phyloP scores from a whole-genome alignment of 2,113 vertebrate genomes.

The Aldabrachelys gigantea region DNA sequence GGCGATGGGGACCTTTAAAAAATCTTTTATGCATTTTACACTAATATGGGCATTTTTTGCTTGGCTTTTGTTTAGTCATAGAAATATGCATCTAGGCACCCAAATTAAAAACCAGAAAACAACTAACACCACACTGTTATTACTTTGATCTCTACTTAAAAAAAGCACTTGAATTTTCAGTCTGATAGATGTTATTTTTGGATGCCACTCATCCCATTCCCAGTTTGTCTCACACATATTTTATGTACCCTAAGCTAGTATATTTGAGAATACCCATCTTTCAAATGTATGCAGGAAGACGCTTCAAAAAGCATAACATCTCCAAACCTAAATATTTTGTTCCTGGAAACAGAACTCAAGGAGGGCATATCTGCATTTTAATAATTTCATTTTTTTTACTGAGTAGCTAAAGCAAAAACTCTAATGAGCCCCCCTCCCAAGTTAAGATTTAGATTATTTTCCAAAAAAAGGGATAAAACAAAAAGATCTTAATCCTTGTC shows the following conservation, averaged over 20 bases:
- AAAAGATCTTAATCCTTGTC: conserved; percentile 47
- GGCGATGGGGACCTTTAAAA: background rate
- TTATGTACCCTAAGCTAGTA: background rate
- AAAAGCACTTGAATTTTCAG: background rate
- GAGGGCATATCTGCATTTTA: background rate
- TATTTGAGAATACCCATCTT: background rate
- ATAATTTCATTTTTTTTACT: background rate
- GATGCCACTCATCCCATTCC: background rate
- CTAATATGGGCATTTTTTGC: background rate
- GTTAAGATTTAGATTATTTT: conserved; percentile 66
- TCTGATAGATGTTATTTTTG: background rate
- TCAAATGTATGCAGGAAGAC: rapidly evolving
- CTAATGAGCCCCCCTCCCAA: conserved; percentile 34
- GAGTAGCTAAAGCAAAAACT: conserved; percentile 37
- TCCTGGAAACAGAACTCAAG: conserved; percentile 21
- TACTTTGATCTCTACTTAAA: conserved; percentile 18
- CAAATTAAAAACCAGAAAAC: background rate
- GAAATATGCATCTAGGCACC: background rate
- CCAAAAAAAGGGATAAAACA: conserved; percentile 39
- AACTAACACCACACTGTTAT: background rate
- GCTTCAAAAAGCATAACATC: background rate
- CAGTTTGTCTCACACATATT: background rate
- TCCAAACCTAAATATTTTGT: background rate
- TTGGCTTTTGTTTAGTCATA: background rate
- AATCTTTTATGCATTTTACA: background rate